Evolutionary conservation across 2,113 vertebrate genomes (phyloP).

Genomic region (Channa argus): DNA sequence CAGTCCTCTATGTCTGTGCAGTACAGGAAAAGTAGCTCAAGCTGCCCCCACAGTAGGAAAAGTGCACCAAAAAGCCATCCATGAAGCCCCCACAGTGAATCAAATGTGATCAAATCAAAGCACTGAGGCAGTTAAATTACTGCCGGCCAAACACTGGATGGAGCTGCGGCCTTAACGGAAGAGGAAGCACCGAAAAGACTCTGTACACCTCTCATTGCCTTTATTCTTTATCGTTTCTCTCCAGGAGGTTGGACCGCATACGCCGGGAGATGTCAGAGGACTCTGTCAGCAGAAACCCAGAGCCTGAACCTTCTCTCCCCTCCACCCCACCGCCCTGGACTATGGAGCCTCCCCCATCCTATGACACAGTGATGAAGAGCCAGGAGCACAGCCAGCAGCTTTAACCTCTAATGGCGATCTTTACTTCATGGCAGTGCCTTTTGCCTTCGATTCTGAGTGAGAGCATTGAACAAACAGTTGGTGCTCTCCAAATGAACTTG

Average conservation of each 20-base stretch:
- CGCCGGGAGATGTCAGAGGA: slow-evolving; percentile 81
- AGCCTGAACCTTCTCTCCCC: slow-evolving; percentile 68
- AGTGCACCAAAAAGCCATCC: no score
- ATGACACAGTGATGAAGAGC: slow-evolving; percentile 86
- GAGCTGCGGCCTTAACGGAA: background rate
- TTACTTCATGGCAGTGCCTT: slow-evolving; percentile 40
- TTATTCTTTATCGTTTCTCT: background rate
- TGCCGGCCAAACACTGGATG: no score
- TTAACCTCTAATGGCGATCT: slow-evolving; percentile 38
- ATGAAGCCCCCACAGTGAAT: no score
- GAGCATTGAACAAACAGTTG: background rate
- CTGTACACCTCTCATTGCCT: background rate
- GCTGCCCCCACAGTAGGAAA: no score
- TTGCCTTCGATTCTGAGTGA: background rate
- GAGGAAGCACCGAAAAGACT: no score
- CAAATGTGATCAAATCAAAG: no score
- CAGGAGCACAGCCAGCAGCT: slow-evolving; percentile 64
- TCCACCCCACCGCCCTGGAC: slow-evolving; percentile 81
- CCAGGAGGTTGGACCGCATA: slow-evolving; percentile 85
- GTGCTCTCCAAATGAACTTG: slow-evolving; percentile 23
- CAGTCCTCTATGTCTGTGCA: no score
- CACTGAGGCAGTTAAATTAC: no score
- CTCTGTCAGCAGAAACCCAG: slow-evolving; percentile 45
- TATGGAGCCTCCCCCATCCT: slow-evolving; percentile 84
- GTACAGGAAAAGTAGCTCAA: no score